Conservation (phyloP, 2,113 vertebrate species). For the Embiotoca jacksoni region DNA sequence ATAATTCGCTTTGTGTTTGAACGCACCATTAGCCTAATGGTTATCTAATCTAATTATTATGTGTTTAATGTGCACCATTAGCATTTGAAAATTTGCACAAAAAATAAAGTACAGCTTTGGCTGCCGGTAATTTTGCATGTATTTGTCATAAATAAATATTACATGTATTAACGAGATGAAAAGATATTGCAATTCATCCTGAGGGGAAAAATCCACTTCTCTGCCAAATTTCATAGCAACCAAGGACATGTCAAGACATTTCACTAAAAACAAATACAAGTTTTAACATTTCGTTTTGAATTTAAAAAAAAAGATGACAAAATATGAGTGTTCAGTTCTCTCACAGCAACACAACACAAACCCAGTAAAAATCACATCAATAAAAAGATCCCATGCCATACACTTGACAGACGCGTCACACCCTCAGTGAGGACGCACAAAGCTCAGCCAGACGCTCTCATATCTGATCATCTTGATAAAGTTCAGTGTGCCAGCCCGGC, state of each 20-base stretch:
- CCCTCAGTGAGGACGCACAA: slow-evolving; percentile 43
- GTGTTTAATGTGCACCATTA: not conserved
- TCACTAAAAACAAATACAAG: not conserved
- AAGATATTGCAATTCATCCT: not conserved
- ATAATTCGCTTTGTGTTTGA: too few species aligned
- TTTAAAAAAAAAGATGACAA: not conserved
- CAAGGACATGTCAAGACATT: not conserved
- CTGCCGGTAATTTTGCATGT: not conserved
- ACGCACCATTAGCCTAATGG: too few species aligned
- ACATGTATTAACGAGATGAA: not conserved
- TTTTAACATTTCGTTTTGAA: too few species aligned
- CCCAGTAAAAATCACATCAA: slow-evolving; percentile 5
- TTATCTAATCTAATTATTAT: too few species aligned
- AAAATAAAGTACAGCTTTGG: not conserved
- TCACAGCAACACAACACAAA: slow-evolving; percentile 10
- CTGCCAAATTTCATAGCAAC: not conserved
- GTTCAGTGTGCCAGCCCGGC: slow-evolving; percentile 27
- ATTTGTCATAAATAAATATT: not conserved
- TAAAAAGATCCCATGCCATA: not conserved
- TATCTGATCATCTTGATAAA: slow-evolving; percentile 75
- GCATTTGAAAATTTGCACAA: rapidly evolving
- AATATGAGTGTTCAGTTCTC: slow-evolving; percentile 1
- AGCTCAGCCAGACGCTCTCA: slow-evolving; percentile 47
- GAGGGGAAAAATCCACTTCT: not conserved
- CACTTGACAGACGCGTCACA: slow-evolving; percentile 24